Conservation (phyloP, 2,888 invertebrate genomes). For the Ernsta delagoae region DNA sequence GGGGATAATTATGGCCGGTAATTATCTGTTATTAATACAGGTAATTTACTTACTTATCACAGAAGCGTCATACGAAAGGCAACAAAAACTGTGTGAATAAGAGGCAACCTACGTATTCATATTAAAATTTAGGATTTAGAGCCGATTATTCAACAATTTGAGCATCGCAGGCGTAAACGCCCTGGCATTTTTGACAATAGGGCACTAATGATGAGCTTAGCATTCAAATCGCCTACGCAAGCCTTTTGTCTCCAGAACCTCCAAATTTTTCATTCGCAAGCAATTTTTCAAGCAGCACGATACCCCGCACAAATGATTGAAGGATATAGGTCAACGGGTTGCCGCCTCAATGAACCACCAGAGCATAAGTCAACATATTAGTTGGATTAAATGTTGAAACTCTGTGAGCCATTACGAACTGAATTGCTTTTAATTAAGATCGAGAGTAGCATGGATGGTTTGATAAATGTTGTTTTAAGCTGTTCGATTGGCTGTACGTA, state of each 20-base stretch:
- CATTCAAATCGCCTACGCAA: constrained; percentile 80
- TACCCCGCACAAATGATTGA: constrained; percentile 65
- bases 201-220: constrained; percentile 79
- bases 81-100: constrained; percentile 4
- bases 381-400: constrained; percentile 29
- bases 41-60: not conserved
- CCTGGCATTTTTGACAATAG: constrained; percentile 75
- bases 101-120: not conserved
- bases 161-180: constrained; percentile 54
- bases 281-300: constrained; percentile 78
- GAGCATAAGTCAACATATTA: constrained; percentile 35
- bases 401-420: constrained; percentile 33
- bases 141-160: constrained; percentile 51
- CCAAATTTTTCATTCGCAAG: constrained; percentile 69
- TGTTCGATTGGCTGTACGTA: constrained; percentile 40
- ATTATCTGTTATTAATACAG: constrained; percentile 17
- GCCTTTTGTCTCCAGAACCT: constrained; percentile 79
- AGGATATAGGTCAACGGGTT: constrained; percentile 76
- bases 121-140: not conserved
- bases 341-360: constrained; percentile 51
- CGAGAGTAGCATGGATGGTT: constrained; percentile 37
- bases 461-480: constrained; percentile 29
- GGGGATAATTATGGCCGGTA: constrained; percentile 11
- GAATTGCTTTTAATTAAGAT: constrained; percentile 37
- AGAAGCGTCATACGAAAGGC: not conserved